Conservation (phyloP, 2,797 vertebrate species). For the Chlorospingus flavigularis region DNA sequence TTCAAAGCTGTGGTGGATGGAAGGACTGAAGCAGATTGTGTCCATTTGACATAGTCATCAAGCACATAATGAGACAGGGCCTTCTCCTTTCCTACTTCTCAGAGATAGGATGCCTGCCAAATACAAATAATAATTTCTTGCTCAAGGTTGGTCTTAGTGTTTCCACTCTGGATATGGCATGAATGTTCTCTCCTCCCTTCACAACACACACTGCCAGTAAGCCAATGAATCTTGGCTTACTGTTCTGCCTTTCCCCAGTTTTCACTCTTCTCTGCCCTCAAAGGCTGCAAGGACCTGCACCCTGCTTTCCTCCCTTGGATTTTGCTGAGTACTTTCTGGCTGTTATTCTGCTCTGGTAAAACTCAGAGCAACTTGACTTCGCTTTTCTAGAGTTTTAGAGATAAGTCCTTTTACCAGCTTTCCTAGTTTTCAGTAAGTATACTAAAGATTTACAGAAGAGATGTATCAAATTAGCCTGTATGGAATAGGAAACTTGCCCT, state of each 20-base stretch:
- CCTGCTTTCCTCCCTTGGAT: background rate
- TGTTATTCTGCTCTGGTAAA: background rate
- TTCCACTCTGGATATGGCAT: background rate
- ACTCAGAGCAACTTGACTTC: background rate
- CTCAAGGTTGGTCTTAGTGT: background rate
- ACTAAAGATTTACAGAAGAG: background rate
- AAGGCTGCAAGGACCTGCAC: background rate
- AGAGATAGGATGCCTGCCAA: background rate
- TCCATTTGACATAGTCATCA: background rate
- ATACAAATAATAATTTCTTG: background rate
- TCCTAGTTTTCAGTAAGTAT: background rate
- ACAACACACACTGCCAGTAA: background rate
- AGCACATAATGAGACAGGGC: accelerated
- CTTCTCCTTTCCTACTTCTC: background rate
- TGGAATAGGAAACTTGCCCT: background rate
- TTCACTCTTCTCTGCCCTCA: background rate
- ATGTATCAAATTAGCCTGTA: background rate
- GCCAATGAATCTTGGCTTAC: background rate
- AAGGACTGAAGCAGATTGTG: background rate
- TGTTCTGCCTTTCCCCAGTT: background rate
- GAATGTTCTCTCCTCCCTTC: background rate
- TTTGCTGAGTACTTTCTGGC: background rate
- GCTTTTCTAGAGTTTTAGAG: background rate
- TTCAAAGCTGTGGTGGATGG: background rate
- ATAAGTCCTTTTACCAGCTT: background rate